A percentile compares a stretch with the other conserved stretches of the same genome.
Conservation (phyloP, 2,888 invertebrate species). For the Linnaemya vulpina region DNA sequence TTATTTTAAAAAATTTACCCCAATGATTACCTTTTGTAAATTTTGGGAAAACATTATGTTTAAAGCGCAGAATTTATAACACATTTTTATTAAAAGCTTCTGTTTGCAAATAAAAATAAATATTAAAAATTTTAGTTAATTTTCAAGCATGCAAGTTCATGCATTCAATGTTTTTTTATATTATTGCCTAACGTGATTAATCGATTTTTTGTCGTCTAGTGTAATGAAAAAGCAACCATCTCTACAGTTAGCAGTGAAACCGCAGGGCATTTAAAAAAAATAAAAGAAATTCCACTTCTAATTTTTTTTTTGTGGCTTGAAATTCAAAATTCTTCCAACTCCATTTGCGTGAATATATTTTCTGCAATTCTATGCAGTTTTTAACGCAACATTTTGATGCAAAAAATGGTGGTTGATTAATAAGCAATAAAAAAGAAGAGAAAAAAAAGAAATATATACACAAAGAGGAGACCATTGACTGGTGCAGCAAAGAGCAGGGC, state of each 20-base stretch:
- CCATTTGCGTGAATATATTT: slow-evolving; percentile 41
- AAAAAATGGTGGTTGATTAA: slow-evolving; percentile 70
- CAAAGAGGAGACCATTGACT: slow-evolving; percentile 43
- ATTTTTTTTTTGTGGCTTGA: slow-evolving; percentile 38
- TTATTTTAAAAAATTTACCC: no score
- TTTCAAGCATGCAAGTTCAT: no score
- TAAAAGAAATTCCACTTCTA: slow-evolving; percentile 26
- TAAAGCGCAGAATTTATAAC: no score
- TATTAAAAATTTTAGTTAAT: no score
- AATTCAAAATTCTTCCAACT: slow-evolving; percentile 51
- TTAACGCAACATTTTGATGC: slow-evolving; percentile 30
- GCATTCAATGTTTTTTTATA: no score
- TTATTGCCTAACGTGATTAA: no score
- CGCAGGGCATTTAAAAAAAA: slow-evolving; percentile 60
- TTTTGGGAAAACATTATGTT: no score
- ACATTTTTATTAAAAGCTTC: no score
- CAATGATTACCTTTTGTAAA: no score
- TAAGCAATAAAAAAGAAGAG: slow-evolving; percentile 36
- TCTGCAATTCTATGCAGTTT: slow-evolving; percentile 51
- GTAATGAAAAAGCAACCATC: slow-evolving; percentile 31
- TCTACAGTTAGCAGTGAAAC: slow-evolving; percentile 40
- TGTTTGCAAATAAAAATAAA: no score
- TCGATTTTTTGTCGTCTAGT: slow-evolving; percentile 53
- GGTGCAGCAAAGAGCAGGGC: slow-evolving; percentile 21
- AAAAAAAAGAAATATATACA: background rate